These are phyloP conservation scores for Acanthosepion esculentum DNA, from an alignment of 2,888 invertebrate species.

Conservation along the genomic window DNA sequence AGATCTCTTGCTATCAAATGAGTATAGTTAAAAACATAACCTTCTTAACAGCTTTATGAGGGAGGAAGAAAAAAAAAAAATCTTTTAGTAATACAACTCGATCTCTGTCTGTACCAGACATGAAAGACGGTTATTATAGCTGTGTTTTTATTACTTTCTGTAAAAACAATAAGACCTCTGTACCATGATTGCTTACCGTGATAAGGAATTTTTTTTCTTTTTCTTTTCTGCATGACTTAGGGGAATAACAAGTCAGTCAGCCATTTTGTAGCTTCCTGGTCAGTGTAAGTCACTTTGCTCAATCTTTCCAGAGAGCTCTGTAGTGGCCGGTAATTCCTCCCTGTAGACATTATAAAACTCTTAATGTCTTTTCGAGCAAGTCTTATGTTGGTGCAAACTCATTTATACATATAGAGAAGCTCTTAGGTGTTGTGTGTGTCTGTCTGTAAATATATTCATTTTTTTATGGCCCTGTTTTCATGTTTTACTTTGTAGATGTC, in stretches of 20 bases:
- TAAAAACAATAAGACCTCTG: neutral
- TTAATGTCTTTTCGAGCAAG: neutral
- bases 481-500: too few relatives aligned
- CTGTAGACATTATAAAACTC: neutral
- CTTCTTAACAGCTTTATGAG: neutral
- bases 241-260: neutral
- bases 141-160: neutral
- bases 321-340: constrained; percentile 7
- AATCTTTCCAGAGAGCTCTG: neutral
- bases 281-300: neutral
- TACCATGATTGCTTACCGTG: too few relatives aligned
- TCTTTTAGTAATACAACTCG: neutral
- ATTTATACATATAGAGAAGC: neutral
- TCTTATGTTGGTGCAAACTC: constrained; percentile 18
- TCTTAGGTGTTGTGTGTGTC: neutral
- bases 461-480: too few relatives aligned
- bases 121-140: too few relatives aligned
- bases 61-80: neutral
- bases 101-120: too few relatives aligned
- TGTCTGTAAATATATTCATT: neutral
- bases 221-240: neutral
- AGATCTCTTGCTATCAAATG: neutral
- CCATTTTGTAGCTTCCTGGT: neutral
- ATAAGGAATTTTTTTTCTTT: neutral
- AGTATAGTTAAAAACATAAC: neutral